Evolutionary conservation across 2,888 invertebrate species (phyloP), one percentile per base, ranked within the genome.

Genomic region (Hetaerina titia): DNA sequence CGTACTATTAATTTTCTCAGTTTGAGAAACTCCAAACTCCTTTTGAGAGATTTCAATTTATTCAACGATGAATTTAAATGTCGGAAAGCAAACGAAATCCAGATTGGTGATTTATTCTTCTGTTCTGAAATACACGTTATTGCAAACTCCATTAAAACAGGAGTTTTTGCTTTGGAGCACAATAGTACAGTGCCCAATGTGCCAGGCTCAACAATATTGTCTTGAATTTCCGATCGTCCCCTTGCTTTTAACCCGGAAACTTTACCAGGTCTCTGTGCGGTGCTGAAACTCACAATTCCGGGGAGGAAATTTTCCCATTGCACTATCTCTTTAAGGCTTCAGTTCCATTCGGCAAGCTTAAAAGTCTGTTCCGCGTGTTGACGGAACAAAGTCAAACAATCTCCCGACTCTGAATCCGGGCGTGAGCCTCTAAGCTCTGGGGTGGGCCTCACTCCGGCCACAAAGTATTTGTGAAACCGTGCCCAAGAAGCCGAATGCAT

Each of bases 41-140:
- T 25, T 81, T 81, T 81, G 81, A 81, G 31, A 13, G 81, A 81
- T 81, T 81, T 81, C 81, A 81, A 81, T 81, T 81, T 81, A 81
- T 81, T 81, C 81, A 9, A 13, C 81, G 25, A 13, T 5, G 25
- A 9, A 31, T 81, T 81, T 81, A 81, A 15, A 25, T 81, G 31
- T 13, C 31, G 81, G 22, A 15, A 11, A 81, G 31, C n/a, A 31
- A 15, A 13, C 81, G 25, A 31, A 81, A 31, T 81, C 81, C 81
- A 81, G 31, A 31, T 81, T 81, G 81, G 81, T 81, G 81, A 81
- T 81, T 81, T 81, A 81, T 81, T 31, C 31, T 13, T 25, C 31
- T 31, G 22, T 31, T 8, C 25, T 13, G 81, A 22, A 15, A 19
- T 81, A n/a, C 25, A 81, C 31, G 25, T 81, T 81, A 31, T 81